phyloP scores from a whole-genome alignment of 2,113 vertebrate species.

The Festucalex cinctus region DNA sequence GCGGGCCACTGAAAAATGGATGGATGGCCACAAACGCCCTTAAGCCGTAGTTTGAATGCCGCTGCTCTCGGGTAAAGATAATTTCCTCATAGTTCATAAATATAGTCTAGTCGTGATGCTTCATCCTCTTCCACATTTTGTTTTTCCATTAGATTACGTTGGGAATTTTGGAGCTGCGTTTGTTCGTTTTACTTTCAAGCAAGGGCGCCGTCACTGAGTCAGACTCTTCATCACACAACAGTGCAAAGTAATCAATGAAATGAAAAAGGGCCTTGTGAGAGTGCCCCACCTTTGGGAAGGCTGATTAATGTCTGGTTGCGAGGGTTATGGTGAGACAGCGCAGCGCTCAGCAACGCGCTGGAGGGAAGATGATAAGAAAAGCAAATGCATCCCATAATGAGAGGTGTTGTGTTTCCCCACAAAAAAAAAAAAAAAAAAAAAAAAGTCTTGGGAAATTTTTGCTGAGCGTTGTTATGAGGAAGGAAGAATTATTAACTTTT shows the following conservation, averaged over 20 bases:
- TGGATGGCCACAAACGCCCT: too few relatives aligned
- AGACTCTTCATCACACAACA: slow-evolving; percentile 3
- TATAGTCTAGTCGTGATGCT: too few relatives aligned
- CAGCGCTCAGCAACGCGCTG: background rate
- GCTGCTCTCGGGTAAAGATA: too few relatives aligned
- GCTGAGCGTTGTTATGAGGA: background rate
- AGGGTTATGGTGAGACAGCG: background rate
- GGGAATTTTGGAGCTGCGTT: background rate
- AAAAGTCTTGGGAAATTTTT: background rate
- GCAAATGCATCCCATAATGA: background rate
- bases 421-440: too few relatives aligned
- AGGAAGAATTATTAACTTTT: background rate
- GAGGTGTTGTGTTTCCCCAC: background rate
- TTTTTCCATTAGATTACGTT: background rate
- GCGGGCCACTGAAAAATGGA: too few relatives aligned
- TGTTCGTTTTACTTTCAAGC: background rate
- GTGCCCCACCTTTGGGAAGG: background rate
- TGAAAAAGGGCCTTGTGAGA: background rate
- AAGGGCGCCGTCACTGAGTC: background rate
- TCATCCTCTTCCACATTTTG: background rate
- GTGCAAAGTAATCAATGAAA: slow-evolving; percentile 8
- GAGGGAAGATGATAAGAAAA: background rate
- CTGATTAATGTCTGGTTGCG: background rate
- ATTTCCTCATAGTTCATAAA: too few relatives aligned
- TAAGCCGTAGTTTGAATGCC: too few relatives aligned